Evolutionary conservation across 2,888 invertebrate genomes (phyloP).

Genomic region (Coleophora deauratella): DNA sequence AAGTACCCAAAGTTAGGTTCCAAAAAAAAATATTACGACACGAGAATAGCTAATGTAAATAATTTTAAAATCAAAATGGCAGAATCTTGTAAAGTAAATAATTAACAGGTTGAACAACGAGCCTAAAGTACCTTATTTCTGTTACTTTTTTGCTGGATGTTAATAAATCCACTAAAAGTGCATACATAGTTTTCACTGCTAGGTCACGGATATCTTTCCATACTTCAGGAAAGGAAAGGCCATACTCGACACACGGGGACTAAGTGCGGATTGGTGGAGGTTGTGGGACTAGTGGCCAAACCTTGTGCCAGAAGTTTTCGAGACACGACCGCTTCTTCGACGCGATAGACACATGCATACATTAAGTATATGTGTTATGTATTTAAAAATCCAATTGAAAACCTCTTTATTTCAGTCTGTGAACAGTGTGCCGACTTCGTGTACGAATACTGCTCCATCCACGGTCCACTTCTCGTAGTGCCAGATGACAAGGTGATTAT

Average conservation of each 20-base stretch:
- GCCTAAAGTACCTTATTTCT: background rate
- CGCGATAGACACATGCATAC: background rate
- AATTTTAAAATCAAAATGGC: background rate
- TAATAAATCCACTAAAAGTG: background rate
- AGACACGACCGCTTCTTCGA: background rate
- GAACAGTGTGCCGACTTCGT: conserved; percentile 12
- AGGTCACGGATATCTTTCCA: background rate
- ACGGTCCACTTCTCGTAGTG: conserved; percentile 12
- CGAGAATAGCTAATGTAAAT: background rate
- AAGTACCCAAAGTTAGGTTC: background rate
- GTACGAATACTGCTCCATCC: conserved; percentile 16
- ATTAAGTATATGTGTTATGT: background rate
- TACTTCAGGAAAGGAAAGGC: background rate
- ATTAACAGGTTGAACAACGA: background rate
- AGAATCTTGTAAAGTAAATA: background rate
- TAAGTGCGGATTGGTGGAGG: no score
- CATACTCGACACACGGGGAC: no score
- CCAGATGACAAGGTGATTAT: conserved; percentile 11
- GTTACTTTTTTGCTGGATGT: background rate
- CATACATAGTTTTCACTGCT: background rate
- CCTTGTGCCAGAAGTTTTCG: background rate
- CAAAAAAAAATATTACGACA: background rate
- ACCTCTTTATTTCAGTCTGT: background rate
- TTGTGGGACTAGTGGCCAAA: no score
- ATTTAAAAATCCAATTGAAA: background rate